Conservation (phyloP, 2,113 vertebrate species). For the Bufo bufo region DNA sequence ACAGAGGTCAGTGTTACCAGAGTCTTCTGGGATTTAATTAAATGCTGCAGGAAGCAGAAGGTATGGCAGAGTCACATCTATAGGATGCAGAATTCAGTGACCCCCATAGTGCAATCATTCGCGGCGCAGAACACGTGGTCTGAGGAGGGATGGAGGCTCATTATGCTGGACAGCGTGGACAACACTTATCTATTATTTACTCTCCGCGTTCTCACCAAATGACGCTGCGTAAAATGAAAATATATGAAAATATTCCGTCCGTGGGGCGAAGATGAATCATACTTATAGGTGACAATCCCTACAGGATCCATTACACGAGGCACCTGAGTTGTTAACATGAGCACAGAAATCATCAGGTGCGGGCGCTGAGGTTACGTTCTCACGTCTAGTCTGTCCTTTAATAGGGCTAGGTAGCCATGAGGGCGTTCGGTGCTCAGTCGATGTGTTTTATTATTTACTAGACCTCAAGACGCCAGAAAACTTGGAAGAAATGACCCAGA, state of each 20-base stretch:
- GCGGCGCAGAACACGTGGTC: not conserved
- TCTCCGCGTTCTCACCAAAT: not conserved
- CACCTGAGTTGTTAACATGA: too few relatives aligned
- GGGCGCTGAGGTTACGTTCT: too few relatives aligned
- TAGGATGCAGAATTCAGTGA: not conserved
- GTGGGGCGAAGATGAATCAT: not conserved
- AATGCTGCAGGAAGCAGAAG: not conserved
- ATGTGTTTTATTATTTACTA: too few relatives aligned
- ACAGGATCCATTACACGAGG: not conserved
- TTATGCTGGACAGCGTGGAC: not conserved
- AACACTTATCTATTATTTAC: not conserved
- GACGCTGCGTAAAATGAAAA: not conserved
- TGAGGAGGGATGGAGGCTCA: not conserved
- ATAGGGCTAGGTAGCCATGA: too few relatives aligned
- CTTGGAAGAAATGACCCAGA: too few relatives aligned
- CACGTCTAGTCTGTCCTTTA: too few relatives aligned
- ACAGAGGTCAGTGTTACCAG: slow-evolving; percentile 3
- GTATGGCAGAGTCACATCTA: not conserved
- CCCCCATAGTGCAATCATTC: not conserved
- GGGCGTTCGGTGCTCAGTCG: too few relatives aligned
- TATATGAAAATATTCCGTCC: not conserved
- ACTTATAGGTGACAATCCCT: not conserved
- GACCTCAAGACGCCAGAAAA: too few relatives aligned
- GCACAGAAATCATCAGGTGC: too few relatives aligned
- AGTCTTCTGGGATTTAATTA: slow-evolving; percentile 30